Base-by-base conservation (phyloP, 2,113 vertebrate genomes). In the Myiozetetes cayanensis region DNA sequence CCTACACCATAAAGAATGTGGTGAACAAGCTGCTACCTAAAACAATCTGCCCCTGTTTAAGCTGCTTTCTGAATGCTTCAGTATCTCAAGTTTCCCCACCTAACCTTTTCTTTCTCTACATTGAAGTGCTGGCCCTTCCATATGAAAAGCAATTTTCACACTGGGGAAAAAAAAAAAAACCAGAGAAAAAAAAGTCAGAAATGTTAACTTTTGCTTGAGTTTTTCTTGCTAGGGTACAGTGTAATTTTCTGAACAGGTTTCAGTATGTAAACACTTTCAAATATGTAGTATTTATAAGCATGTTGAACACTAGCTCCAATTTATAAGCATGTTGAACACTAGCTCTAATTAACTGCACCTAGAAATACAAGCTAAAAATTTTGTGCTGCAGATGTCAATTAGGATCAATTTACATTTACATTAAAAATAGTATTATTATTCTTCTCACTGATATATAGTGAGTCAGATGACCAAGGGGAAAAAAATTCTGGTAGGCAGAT, bases 101-200 rank as follows among this genome's bases (percentile, higher is more conserved):
- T 61, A 52, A 41, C 2, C 4, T 72, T 78, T 80, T 85, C 10
- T 72, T 82, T 43, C 5, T 37, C 10, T 6, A 4, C 3, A 2
- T 12, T 44, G 52, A 87, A 83, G 17, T 46, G 7, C 17, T 72
- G 37, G 8, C 5, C 14, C 1, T 13, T 89, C 39, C 19, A 13
- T 61, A 47, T 46, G 49, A 75, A 95, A 95, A 74, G 68, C 20
- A 65, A 37, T 28, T 31, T 4, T 83, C 58, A 37, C 3, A 15
- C 18, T 1, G 0, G 16, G 28, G 3, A 86, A 72, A 12, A 49
- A 56, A 0, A n/a, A 33, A 23, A 15, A 1, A 23, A 61, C 58
- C 16, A 47, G 19, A 47, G 9, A 28, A 56, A 35, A 47, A 66
- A 55, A 43, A 15, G n/a, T 33, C 14, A 49, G 39, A 70, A 83